Evolutionary conservation across 2,797 vertebrate species (phyloP), one percentile per base, ranked within the genome.

Genomic region (Apogon talboti): DNA sequence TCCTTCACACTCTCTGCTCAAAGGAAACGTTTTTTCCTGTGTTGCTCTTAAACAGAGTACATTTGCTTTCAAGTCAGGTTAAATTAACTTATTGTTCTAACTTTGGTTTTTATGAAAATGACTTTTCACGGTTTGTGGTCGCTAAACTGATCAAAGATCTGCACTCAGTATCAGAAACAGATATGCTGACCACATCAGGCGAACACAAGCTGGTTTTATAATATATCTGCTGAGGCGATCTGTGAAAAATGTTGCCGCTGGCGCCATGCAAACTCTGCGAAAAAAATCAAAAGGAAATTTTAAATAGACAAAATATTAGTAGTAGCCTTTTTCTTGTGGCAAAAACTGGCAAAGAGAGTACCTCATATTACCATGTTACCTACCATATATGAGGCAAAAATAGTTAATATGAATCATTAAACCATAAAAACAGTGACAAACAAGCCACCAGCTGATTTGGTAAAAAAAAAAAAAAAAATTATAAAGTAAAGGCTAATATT

Each of bases 111-210:
- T 59, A 60, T 79, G 51, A 81, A 85, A 88, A 85, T 75, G 13
- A 71, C 76, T 80, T 84, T 78, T 78, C 65, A 64, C 37, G 56
- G 75, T 79, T 82, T 88, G 84, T 56, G 82, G 86, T 85, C 74
- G 74, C 67, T 75, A 74, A 84, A 75, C 73, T 70, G 81, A 90
- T 90, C 83, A 85, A 85, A 87, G 73, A 72, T 79, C 71, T 84
- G 52, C 53, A 50, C 60, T 37, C 41, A 85, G 54, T 80, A 79
- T 85, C 69, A 74, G 68, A 86, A 87, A 74, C 52, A 79, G 74
- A 90, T 85, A 87, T 72, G 66, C 72, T 75, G 81, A 89, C 78
- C 81, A 81, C 76, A 89, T 85, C 66, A 89, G 62, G 55, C 43
- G 59, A 85, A 63, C 53, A 68, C 47, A 64, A 40, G 49, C 47